Evolutionary conservation across 2,113 vertebrate species (phyloP), one percentile per base, ranked within the genome.

Genomic region (Sialia sialis): DNA sequence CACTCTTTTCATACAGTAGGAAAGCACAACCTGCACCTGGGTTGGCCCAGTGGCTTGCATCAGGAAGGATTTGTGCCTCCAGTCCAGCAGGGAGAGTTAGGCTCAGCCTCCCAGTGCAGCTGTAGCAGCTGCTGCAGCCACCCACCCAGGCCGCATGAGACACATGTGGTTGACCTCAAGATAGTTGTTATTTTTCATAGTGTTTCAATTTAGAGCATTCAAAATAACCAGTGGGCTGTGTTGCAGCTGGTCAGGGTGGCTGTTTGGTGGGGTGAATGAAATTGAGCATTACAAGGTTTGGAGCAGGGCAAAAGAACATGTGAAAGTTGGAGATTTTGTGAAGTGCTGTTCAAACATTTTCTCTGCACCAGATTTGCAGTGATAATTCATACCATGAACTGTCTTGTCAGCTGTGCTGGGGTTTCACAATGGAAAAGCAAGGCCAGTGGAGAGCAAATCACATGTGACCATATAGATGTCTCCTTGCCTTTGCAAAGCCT

Each of bases 21-120:
- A 68, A 66, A 89, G 81, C 44, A 38, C 30, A 58, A 0, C 44
- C 67, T 64, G 49, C 73, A 38, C 20, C 22, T 54, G 38, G 9
- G 15, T 7, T 52, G 25, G 14, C 29, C 26, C 12, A 5, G 18
- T 44, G 69, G 41, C 38, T 93, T 58, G 43, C 43, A 32, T 25
- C 21, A 38, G 67, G 70, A 38, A 60, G 49, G 36, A 29, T 69
- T 76, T 64, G 39, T 55, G 29, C 32, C 19, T 79, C 19, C 67
- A 63, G 54, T 39, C 34, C 0, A 0, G 5, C 3, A 2, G 48
- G 56, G 29, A 88, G 41, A 20, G 34, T 17, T 0, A 0, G 66
- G 16, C n/a, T 68, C 13, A 8, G 22, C 41, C 7, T 60, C 52
- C 19, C 0, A 0, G 5, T 10, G 27, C 43, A 66, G 51, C 41